Evolutionary conservation across 2,888 invertebrate species (phyloP).

Genomic region (Drosophila monieri): DNA sequence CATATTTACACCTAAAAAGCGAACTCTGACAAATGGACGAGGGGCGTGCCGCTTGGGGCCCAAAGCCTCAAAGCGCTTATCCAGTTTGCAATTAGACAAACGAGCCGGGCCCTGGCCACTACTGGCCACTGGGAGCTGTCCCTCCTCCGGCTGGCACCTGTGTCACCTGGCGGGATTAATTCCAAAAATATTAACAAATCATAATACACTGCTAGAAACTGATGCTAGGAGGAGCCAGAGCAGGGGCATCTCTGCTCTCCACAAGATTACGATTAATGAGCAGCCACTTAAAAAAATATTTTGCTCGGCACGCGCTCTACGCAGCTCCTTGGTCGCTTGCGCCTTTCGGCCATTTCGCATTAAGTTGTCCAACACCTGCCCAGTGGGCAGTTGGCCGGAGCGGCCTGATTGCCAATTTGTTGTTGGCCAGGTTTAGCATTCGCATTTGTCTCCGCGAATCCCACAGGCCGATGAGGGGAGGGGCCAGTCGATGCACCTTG

Average conservation of each 20-base stretch:
- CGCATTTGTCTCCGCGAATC: slow-evolving; percentile 74
- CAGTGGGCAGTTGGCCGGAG: slow-evolving; percentile 50
- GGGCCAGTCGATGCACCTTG: slow-evolving; percentile 51
- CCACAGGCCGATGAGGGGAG: slow-evolving; percentile 28
- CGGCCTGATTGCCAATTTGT: slow-evolving; percentile 80
- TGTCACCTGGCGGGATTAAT: too few relatives aligned
- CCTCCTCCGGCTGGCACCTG: slow-evolving; percentile 1
- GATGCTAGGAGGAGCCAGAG: too few relatives aligned
- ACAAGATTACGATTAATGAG: slow-evolving; percentile 83
- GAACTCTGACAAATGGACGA: slow-evolving; percentile 69
- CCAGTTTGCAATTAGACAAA: slow-evolving; percentile 74
- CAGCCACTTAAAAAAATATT: slow-evolving; percentile 72
- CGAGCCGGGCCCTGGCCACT: slow-evolving; percentile 29
- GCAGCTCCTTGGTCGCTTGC: slow-evolving; percentile 32
- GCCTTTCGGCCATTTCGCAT: slow-evolving; percentile 18
- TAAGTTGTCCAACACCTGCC: slow-evolving; percentile 55
- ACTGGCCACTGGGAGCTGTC: neutral
- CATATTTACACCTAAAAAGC: slow-evolving; percentile 76
- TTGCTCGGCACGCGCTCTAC: slow-evolving; percentile 72
- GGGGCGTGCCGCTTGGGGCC: slow-evolving; percentile 52
- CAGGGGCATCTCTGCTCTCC: slow-evolving; percentile 19
- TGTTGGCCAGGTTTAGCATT: slow-evolving; percentile 51
- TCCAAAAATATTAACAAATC: too few relatives aligned
- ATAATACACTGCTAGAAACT: neutral
- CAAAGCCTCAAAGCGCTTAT: slow-evolving; percentile 24